Conservation (phyloP, 2,888 invertebrate genomes). For the Oligia strigilis region DNA sequence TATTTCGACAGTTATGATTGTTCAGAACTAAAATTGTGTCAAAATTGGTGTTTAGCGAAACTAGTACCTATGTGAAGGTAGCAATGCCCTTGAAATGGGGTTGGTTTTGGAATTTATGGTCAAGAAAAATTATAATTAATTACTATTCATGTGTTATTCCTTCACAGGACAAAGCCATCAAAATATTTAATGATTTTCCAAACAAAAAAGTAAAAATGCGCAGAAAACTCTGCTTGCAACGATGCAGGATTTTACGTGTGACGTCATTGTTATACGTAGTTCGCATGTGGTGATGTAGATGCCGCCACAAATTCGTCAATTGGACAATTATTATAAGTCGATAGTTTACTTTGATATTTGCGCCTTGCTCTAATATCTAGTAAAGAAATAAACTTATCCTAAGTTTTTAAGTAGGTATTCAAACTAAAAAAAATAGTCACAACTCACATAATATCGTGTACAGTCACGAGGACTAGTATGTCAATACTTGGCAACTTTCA, state of each 20-base stretch:
- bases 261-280: neutral
- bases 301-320: neutral
- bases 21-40: neutral
- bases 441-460: slow-evolving; percentile 11
- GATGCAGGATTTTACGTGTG: neutral
- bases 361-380: slow-evolving; percentile 2
- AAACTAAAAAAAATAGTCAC: slow-evolving; percentile 7
- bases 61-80: neutral
- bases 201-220: neutral
- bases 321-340: neutral
- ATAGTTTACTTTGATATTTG: slow-evolving; percentile 11
- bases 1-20: neutral
- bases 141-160: neutral
- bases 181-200: neutral
- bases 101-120: neutral
- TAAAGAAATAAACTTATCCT: slow-evolving; percentile 17
- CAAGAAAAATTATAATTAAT: neutral
- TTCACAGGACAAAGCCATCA: neutral
- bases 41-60: neutral
- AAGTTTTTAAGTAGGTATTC: neutral
- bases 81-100: neutral
- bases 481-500: too few relatives aligned
- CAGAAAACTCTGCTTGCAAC: too few relatives aligned
- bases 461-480: too few relatives aligned
- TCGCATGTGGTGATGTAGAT: neutral